phyloP scores from a whole-genome alignment of 1,140 invertebrate species.

The Palaemon carinicauda region DNA sequence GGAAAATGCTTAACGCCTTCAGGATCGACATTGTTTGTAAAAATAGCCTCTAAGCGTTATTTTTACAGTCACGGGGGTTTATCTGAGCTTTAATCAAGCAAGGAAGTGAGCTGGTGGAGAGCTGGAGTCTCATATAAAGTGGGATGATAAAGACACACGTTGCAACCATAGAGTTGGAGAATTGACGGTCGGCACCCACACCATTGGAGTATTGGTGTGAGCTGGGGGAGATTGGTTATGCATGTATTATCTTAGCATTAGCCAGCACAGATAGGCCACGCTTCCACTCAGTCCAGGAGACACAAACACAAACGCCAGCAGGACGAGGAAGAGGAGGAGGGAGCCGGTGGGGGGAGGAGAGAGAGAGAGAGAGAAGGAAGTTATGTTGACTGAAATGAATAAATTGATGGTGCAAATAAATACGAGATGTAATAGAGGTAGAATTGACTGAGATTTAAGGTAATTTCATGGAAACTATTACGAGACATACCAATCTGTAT shows the following conservation, averaged over 20 bases:
- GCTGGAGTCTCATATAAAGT: no score
- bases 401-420: not conserved
- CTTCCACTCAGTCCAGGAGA: not conserved
- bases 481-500: no score
- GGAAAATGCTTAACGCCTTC: conserved; percentile 50
- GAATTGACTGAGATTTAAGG: not conserved
- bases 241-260: conserved; percentile 52
- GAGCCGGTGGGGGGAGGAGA: not conserved
- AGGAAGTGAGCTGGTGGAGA: no score
- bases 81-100: not conserved
- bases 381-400: not conserved
- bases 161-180: conserved; percentile 31
- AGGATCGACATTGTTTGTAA: conserved; percentile 44
- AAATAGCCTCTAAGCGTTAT: conserved; percentile 9
- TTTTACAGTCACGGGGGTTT: conserved; percentile 11
- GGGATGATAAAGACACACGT: conserved; percentile 12
- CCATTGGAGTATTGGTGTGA: conserved; percentile 41
- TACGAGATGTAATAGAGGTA: not conserved
- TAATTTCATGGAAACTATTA: no score
- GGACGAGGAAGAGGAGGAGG: not conserved
- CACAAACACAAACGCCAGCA: not conserved
- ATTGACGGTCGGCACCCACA: conserved; percentile 24
- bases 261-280: conserved; percentile 18
- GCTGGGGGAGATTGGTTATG: conserved; percentile 44
- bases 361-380: not conserved